These are phyloP conservation scores for Recurvirostra avosetta DNA, from an alignment of 2,113 vertebrate genomes.

Conservation along the genomic window DNA sequence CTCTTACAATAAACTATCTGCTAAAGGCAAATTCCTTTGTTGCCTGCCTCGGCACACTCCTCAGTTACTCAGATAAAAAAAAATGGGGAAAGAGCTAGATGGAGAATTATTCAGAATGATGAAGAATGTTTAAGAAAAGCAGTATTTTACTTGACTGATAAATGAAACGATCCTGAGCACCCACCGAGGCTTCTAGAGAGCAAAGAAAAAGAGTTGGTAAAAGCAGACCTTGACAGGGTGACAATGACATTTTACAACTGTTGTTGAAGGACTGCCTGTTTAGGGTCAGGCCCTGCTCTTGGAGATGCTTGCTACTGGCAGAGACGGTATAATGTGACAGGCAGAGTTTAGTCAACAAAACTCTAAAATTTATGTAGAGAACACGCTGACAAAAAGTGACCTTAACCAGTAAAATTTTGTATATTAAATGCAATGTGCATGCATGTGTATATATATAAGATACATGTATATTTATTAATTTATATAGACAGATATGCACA, in stretches of 20 bases:
- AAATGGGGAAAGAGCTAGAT: neutral
- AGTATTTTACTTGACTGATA: neutral
- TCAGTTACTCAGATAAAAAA: neutral
- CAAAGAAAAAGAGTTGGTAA: neutral
- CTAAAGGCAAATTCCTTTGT: constrained; percentile 2
- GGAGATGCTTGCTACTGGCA: neutral
- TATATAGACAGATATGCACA: neutral
- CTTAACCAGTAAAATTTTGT: neutral
- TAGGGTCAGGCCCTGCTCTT: neutral
- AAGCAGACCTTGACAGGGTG: neutral
- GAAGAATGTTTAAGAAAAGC: neutral
- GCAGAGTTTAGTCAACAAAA: neutral
- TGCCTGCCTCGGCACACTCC: neutral
- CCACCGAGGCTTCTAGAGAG: neutral
- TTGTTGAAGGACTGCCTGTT: neutral
- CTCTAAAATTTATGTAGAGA: neutral
- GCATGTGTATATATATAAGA: neutral
- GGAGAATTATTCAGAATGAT: neutral
- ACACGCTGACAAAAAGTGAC: neutral
- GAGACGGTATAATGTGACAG: neutral
- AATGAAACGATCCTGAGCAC: neutral
- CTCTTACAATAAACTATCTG: constrained; percentile 40
- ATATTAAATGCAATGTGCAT: neutral
- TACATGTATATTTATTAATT: neutral
- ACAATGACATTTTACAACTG: neutral